A percentile compares a stretch with the other conserved stretches of the same genome.
These are phyloP conservation scores for Melanocharis versteri DNA, from an alignment of 2,113 vertebrate species.

Conservation along the genomic window DNA sequence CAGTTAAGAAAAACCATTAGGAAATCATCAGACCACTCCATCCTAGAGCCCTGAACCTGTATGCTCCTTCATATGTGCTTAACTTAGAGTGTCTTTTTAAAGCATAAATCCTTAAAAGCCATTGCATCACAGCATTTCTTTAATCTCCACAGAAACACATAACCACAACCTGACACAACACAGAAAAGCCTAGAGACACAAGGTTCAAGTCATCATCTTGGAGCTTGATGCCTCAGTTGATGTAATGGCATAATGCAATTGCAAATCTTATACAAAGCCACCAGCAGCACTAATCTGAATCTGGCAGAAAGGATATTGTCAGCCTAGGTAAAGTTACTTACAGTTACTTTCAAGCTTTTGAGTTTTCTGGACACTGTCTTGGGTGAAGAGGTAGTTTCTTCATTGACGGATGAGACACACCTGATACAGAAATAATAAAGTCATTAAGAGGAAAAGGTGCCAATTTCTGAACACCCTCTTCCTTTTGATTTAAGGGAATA, in stretches of 20 bases:
- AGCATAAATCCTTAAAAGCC: not conserved
- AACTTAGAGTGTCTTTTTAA: not conserved
- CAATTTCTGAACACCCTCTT: not conserved
- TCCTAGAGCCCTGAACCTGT: not conserved
- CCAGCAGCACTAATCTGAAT: not conserved
- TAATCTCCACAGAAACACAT: not conserved
- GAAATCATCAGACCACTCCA: not conserved
- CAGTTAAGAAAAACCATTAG: not conserved
- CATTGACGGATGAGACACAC: constrained; percentile 42
- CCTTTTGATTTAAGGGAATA: not conserved
- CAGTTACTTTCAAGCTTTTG: constrained; percentile 52
- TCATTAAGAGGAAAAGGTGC: not conserved
- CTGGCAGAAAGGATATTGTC: not conserved
- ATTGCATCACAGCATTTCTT: not conserved
- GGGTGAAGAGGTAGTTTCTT: constrained; percentile 26
- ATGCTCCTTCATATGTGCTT: not conserved
- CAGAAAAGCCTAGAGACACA: not conserved
- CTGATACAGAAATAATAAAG: constrained; percentile 51
- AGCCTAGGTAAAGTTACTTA: constrained; percentile 44
- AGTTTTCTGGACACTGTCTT: constrained; percentile 18
- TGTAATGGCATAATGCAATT: not conserved
- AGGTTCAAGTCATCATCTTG: not conserved
- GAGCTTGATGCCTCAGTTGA: not conserved
- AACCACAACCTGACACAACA: not conserved
- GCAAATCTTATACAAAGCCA: not conserved